Conservation (phyloP, 53 echinoderm and acorn worm species). For the Luidia sarsii region DNA sequence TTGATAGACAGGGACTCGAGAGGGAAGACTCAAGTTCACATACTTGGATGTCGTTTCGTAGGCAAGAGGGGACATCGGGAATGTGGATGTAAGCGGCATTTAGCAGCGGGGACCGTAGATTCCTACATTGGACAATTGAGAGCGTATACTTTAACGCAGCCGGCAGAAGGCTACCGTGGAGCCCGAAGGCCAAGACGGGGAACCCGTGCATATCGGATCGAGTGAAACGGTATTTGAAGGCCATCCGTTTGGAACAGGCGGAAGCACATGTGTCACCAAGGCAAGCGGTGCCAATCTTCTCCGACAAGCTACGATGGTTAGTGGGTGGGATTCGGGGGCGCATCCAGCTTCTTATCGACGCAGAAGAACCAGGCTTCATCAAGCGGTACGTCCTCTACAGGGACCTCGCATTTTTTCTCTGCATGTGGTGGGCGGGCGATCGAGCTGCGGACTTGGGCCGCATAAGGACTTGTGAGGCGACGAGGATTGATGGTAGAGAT, state of each 20-base stretch:
- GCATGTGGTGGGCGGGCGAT: background rate
- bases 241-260: background rate
- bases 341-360: too few relatives aligned
- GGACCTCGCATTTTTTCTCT: background rate
- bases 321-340: too few relatives aligned
- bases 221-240: slow-evolving; percentile 1
- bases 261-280: background rate
- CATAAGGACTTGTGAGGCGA: background rate
- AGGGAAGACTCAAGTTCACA: too few relatives aligned
- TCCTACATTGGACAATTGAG: background rate
- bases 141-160: background rate
- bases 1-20: too few relatives aligned
- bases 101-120: background rate
- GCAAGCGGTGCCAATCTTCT: slow-evolving; percentile 1
- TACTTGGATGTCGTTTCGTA: background rate
- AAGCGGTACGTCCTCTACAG: too few relatives aligned
- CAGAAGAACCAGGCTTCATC: background rate
- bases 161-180: background rate
- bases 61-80: background rate
- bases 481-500: background rate
- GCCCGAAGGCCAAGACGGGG: background rate
- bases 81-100: too few relatives aligned
- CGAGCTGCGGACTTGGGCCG: background rate
- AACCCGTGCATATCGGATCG: background rate
- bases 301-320: too few relatives aligned